phyloP scores from a whole-genome alignment of 2,888 invertebrate species.

The Epinotia nisella region DNA sequence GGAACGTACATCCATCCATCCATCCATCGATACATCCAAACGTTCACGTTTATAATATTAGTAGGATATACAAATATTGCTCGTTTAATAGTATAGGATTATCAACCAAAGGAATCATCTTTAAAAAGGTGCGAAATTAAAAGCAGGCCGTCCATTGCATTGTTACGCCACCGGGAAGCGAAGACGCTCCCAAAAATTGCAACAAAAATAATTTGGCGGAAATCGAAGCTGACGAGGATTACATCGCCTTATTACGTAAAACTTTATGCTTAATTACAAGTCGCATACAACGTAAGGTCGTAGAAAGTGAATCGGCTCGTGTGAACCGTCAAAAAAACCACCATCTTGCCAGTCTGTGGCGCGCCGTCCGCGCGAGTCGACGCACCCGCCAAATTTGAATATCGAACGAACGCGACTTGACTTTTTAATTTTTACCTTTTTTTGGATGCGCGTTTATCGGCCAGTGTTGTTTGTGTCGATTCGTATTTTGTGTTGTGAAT shows the following conservation, averaged over 20 bases:
- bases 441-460: slow-evolving; percentile 63
- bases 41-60: too few species aligned
- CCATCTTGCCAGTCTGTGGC: slow-evolving; percentile 82
- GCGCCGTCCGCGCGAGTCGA: slow-evolving; percentile 75
- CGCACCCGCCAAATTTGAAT: slow-evolving; percentile 77
- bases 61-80: too few species aligned
- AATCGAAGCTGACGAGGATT: slow-evolving; percentile 71
- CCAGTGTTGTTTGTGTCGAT: slow-evolving; percentile 61
- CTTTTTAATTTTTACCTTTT: slow-evolving; percentile 56
- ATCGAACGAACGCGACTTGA: slow-evolving; percentile 61
- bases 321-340: slow-evolving; percentile 83
- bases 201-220: slow-evolving; percentile 61
- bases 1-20: too few species aligned
- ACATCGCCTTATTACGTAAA: slow-evolving; percentile 81
- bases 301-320: slow-evolving; percentile 85
- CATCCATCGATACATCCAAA: too few species aligned
- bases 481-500: slow-evolving; percentile 68
- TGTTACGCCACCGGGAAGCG: slow-evolving; percentile 37
- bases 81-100: too few species aligned
- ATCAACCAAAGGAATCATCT: slow-evolving; percentile 13
- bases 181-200: slow-evolving; percentile 46
- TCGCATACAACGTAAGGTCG: slow-evolving; percentile 83
- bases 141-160: slow-evolving; percentile 32
- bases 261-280: slow-evolving; percentile 80
- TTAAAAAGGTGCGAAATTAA: slow-evolving; percentile 16